Evolutionary conservation across 2,888 invertebrate genomes (phyloP), one percentile per base, ranked within the genome.

Genomic region (Bellardia pandia): DNA sequence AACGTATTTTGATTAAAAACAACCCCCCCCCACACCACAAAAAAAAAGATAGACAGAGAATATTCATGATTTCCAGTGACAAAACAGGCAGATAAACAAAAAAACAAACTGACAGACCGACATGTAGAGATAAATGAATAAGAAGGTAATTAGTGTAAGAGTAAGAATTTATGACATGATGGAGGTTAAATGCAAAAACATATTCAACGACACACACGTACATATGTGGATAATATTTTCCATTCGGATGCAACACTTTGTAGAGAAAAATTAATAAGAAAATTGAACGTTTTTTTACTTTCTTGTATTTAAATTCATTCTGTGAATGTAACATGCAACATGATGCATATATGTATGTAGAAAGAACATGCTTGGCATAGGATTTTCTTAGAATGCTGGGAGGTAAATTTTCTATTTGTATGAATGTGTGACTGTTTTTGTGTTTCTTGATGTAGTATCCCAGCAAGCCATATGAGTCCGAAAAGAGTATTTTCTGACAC

Each of bases 111-210:
- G n/a, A 71, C 60, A 56, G 48, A 37, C 48, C 74, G 13, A 40
- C 40, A 60, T 14, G 77, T 60, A 51, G 23, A 33, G 2, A 40
- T 30, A 79, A 51, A 72, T 58, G 33, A 64, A 56, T 74, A 66
- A 42, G 11, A 33, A 60, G 16, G 16, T 11, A 62, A 40, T 64
- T 53, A 64, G 6, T 16, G n/a, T 23, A 30, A 48, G 51, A 30
- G n/a, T 37, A 37, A 16, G 40, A 86, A 72, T 53, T 66, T 56
- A 37, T 62, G 23, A 1, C 48, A 66, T 16, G 13, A 45, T 23
- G 56, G 60, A 74, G 68, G 45, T 77, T 80, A 53, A 81, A 81
- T 77, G 74, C 30, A 68, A 45, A 68, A 74, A 64, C 16, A 71
- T 85, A 77, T 85, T 42, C 30, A 80, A 30, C n/a, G 33, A 71